phyloP scores from a whole-genome alignment of 2,888 invertebrate genomes.

The Bembecia ichneumoniformis region DNA sequence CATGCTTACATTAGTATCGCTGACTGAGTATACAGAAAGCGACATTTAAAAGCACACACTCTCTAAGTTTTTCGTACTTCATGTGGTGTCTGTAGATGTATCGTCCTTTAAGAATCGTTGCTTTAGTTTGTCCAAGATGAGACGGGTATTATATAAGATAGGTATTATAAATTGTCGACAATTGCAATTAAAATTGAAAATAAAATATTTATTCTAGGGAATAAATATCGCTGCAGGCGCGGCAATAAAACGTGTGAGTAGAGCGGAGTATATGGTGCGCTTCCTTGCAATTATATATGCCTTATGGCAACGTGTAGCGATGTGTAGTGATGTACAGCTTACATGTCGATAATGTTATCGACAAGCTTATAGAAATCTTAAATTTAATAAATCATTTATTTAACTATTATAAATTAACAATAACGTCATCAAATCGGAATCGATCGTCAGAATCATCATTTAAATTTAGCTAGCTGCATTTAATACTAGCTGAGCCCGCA shows the following conservation, averaged over 20 bases:
- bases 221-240: not conserved
- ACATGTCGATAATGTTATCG: no score
- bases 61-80: not conserved
- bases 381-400: no score
- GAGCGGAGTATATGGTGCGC: not conserved
- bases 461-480: no score
- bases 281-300: not conserved
- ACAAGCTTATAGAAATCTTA: no score
- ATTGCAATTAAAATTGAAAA: not conserved
- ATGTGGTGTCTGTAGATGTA: slow-evolving; percentile 6
- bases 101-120: slow-evolving; percentile 18
- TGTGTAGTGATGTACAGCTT: no score
- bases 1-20: no score
- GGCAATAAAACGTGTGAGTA: not conserved
- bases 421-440: no score
- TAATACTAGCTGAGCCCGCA: no score
- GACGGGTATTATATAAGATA: slow-evolving; percentile 22
- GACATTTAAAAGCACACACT: not conserved
- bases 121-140: slow-evolving; percentile 31
- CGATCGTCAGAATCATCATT: no score
- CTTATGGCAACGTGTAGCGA: no score
- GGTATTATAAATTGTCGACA: not conserved
- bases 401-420: no score
- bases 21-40: no score
- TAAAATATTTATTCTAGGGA: not conserved